Conservation (phyloP, 2,888 invertebrate species). For the Drosophila parthenogenetica region DNA sequence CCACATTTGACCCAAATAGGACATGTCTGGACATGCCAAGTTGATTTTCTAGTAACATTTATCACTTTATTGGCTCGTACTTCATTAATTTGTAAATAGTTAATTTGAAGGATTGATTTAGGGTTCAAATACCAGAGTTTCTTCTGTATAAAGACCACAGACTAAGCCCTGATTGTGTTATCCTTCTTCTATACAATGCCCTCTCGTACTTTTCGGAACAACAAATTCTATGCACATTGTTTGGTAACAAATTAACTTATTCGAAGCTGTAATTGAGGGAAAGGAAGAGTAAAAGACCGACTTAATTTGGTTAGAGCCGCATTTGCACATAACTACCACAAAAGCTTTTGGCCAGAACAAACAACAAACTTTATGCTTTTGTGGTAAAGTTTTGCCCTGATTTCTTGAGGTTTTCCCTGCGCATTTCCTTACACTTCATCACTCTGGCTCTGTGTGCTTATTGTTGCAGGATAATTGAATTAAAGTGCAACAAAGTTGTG, state of each 20-base stretch:
- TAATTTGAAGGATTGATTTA: too few relatives aligned
- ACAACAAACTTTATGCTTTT: constrained; percentile 51
- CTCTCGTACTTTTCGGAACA: too few relatives aligned
- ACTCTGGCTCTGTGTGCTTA: constrained; percentile 15
- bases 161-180: too few relatives aligned
- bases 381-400: constrained; percentile 54
- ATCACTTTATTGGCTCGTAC: not conserved
- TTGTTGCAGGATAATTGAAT: constrained; percentile 57
- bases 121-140: too few relatives aligned
- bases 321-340: constrained; percentile 38
- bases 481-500: constrained; percentile 44
- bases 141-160: too few relatives aligned
- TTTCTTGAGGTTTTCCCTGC: constrained; percentile 43
- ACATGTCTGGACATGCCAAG: constrained; percentile 49
- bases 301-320: constrained; percentile 21
- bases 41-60: constrained; percentile 33
- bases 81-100: not conserved
- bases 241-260: constrained; percentile 51
- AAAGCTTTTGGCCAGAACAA: constrained; percentile 31
- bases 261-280: constrained; percentile 26
- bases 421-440: not conserved
- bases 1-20: constrained; percentile 52
- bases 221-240: constrained; percentile 20
- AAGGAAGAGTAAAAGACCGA: not conserved
- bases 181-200: too few relatives aligned